These are phyloP conservation scores for Mythimna lalbum DNA, from an alignment of 2,888 invertebrate genomes.

Conservation along the genomic window DNA sequence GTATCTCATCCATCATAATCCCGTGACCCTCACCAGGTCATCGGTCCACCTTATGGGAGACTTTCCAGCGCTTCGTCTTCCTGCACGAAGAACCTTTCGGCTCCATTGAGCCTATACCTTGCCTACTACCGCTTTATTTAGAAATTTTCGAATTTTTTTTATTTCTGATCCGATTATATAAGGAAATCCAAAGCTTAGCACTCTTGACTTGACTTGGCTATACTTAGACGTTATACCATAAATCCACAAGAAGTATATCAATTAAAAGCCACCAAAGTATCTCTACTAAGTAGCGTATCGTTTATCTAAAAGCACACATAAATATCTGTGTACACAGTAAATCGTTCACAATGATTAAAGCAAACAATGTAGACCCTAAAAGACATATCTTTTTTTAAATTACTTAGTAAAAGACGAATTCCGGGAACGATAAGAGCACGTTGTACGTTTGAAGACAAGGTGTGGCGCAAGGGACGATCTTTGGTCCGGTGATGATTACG, in stretches of 20 bases:
- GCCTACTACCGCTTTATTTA: no score
- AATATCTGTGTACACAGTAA: conserved; percentile 75
- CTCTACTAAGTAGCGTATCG: conserved; percentile 44
- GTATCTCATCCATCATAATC: no score
- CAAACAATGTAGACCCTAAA: conserved; percentile 80
- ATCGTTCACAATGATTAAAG: conserved; percentile 84
- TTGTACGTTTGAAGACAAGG: conserved; percentile 74
- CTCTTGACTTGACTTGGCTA: background rate
- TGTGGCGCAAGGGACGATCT: conserved; percentile 68
- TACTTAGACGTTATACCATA: background rate
- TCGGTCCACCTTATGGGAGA: no score
- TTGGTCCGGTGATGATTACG: conserved; percentile 1
- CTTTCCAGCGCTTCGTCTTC: no score
- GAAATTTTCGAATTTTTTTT: no score
- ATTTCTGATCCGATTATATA: no score
- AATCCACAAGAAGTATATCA: conserved; percentile 15
- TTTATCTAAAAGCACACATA: conserved; percentile 61
- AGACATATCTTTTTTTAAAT: conserved; percentile 84
- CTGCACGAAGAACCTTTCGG: no score
- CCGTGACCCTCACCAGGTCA: no score
- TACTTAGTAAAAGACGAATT: conserved; percentile 87
- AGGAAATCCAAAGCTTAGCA: no score
- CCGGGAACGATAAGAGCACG: conserved; percentile 85
- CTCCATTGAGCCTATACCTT: no score
- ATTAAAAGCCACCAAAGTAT: conserved; percentile 36